Percentiles rank a stretch among this genome's conserved stretches.
Evolutionary conservation across 2,888 invertebrate species (phyloP).

Genomic region (Neoitamus cyanurus): DNA sequence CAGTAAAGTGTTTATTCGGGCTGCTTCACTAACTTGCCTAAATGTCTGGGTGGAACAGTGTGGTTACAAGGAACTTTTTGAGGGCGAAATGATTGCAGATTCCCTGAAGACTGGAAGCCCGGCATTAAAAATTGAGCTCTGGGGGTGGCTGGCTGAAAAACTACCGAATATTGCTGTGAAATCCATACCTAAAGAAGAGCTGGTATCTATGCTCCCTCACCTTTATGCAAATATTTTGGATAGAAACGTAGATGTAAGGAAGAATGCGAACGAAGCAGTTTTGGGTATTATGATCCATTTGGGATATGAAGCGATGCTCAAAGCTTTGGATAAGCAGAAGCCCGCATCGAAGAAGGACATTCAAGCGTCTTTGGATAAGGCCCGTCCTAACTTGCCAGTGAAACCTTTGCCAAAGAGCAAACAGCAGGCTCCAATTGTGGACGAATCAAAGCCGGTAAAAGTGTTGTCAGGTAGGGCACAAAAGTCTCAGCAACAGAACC

Average conservation of each 20-base stretch:
- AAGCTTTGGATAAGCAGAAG: conserved; percentile 67
- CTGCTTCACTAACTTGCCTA: conserved; percentile 84
- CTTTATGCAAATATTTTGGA: conserved; percentile 89
- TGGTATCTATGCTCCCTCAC: conserved; percentile 79
- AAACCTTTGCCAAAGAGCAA: conserved; percentile 78
- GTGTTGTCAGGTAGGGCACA: conserved; percentile 57
- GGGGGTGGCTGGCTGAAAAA: conserved; percentile 87
- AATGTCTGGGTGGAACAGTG: conserved; percentile 87
- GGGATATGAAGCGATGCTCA: conserved; percentile 72
- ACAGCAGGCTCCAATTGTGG: conserved; percentile 68
- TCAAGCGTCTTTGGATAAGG: conserved; percentile 85
- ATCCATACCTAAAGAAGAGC: conserved; percentile 83
- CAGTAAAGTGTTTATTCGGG: conserved; percentile 81
- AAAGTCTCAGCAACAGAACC: conserved; percentile 35
- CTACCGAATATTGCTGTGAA: conserved; percentile 78
- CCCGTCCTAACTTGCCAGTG: conserved; percentile 83
- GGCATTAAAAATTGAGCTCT: conserved; percentile 80
- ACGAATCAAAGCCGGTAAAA: conserved; percentile 69
- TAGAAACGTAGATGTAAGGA: conserved; percentile 90
- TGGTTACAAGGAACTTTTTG: conserved; percentile 83
- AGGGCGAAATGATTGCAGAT: conserved; percentile 90
- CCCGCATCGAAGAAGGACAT: conserved; percentile 82
- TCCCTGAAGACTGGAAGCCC: conserved; percentile 89
- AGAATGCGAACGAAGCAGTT: conserved; percentile 89
- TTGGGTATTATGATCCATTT: conserved; percentile 93